These are phyloP conservation scores for Gadus macrocephalus DNA, from an alignment of 2,113 vertebrate genomes.

Conservation along the genomic window DNA sequence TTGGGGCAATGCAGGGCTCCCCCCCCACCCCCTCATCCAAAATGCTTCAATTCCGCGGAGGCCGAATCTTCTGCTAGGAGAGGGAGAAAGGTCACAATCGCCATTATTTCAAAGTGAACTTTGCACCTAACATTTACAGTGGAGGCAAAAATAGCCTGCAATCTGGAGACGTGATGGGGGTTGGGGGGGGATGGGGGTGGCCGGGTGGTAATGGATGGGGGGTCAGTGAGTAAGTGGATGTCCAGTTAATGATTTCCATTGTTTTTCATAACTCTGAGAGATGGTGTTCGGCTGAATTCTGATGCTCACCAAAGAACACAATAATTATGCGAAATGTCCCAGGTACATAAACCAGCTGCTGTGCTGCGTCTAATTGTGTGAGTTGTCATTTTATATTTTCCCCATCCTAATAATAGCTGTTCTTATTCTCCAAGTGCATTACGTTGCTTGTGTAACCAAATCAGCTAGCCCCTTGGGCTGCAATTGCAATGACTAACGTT, in stretches of 20 bases:
- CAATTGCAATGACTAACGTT: conserved; percentile 44
- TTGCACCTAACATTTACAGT: conserved; percentile 73
- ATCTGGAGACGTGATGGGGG: conserved; percentile 35
- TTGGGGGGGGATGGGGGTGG: neutral
- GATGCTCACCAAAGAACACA: neutral
- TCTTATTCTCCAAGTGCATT: conserved; percentile 27
- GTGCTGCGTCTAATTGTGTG: conserved; percentile 3
- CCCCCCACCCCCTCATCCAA: conserved; percentile 46
- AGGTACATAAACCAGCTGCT: conserved; percentile 26
- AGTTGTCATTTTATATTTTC: conserved; percentile 10
- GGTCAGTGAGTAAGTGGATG: no score
- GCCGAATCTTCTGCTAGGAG: conserved; percentile 60
- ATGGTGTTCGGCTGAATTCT: neutral
- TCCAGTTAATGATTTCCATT: no score
- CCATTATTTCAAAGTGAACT: conserved; percentile 74
- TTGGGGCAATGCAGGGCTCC: conserved; percentile 39
- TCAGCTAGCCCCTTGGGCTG: conserved; percentile 31
- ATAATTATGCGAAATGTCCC: conserved; percentile 22
- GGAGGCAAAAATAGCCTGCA: conserved; percentile 61
- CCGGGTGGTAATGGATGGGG: neutral
- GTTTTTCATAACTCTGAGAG: no score
- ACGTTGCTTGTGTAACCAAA: conserved; percentile 36
- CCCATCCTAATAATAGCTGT: conserved; percentile 48
- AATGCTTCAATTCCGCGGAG: conserved; percentile 62
- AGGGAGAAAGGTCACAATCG: conserved; percentile 72